Conservation (phyloP, 2,797 vertebrate species). For the Pipistrellus pipistrellus region DNA sequence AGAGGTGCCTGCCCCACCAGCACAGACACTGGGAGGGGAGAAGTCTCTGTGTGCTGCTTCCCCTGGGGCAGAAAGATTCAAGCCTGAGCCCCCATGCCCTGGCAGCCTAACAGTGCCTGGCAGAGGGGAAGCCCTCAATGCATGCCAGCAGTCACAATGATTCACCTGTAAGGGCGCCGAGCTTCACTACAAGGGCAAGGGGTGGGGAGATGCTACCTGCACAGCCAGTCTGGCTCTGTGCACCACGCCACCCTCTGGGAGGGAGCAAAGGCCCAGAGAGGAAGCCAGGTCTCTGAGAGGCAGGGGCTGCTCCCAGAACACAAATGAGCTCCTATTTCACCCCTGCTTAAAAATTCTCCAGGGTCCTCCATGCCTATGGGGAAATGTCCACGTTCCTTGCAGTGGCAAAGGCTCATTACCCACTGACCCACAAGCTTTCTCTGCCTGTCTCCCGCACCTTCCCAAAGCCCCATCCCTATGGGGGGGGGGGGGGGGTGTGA, state of each 20-base stretch:
- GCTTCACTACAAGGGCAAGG: not conserved
- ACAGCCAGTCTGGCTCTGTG: not conserved
- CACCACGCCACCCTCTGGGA: not conserved
- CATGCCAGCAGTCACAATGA: not conserved
- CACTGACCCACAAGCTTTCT: not conserved
- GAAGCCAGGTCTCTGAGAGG: not conserved
- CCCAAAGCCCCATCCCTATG: not conserved
- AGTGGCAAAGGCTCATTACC: not conserved
- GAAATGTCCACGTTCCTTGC: not conserved
- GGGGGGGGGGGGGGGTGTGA: not conserved
- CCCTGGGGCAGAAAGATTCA: not conserved
- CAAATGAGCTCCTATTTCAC: not conserved
- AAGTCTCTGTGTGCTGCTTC: not conserved
- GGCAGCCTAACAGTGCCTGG: not conserved
- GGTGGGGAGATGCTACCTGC: not conserved
- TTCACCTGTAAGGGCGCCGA: not conserved
- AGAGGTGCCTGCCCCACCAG: not conserved
- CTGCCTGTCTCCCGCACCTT: not conserved
- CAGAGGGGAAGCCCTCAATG: not conserved
- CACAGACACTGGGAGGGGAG: not conserved
- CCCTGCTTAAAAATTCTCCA: not conserved
- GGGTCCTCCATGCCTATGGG: not conserved
- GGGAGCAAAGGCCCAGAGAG: not conserved
- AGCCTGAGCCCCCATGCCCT: not conserved
- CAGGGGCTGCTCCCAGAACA: not conserved